A percentile compares a stretch with the other conserved stretches of the same genome.
Evolutionary conservation across 2,113 vertebrate species (phyloP).

Genomic region (Catagonus wagneri): DNA sequence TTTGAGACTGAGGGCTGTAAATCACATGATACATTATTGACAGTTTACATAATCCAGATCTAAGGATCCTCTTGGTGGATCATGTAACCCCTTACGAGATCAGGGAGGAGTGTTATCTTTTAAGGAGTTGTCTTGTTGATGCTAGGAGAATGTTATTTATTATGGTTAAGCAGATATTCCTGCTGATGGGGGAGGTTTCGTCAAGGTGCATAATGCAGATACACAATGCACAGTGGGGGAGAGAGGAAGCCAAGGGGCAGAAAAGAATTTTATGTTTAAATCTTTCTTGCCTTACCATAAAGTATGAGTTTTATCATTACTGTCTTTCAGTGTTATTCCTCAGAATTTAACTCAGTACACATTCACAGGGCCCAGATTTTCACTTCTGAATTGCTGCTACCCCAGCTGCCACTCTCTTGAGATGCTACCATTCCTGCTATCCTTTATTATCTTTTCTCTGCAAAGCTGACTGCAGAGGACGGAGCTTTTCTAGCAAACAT

Average conservation of each 20-base stretch:
- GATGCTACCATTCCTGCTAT: neutral
- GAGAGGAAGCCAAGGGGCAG: neutral
- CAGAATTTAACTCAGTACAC: neutral
- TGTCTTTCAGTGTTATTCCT: neutral
- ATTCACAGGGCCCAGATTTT: neutral
- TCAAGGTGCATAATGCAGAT: neutral
- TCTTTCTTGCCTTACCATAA: neutral
- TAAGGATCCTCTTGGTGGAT: neutral
- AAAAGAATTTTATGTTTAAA: neutral
- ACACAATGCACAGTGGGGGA: neutral
- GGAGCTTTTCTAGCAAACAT: neutral
- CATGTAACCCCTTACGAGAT: neutral
- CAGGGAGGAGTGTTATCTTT: neutral
- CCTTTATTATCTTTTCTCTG: neutral
- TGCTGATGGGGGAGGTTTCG: neutral
- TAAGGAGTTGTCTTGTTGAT: neutral
- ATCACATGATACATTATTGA: neutral
- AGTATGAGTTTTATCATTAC: neutral
- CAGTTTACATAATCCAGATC: neutral
- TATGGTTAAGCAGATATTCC: neutral
- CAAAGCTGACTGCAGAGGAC: neutral
- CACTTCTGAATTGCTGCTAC: neutral
- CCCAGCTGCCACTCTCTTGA: neutral
- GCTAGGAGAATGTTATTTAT: neutral
- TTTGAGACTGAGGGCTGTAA: neutral